A percentile compares a stretch with the other conserved stretches of the same genome.
Conservation (phyloP, 2,888 invertebrate species). For the Trachelus tabidus region DNA sequence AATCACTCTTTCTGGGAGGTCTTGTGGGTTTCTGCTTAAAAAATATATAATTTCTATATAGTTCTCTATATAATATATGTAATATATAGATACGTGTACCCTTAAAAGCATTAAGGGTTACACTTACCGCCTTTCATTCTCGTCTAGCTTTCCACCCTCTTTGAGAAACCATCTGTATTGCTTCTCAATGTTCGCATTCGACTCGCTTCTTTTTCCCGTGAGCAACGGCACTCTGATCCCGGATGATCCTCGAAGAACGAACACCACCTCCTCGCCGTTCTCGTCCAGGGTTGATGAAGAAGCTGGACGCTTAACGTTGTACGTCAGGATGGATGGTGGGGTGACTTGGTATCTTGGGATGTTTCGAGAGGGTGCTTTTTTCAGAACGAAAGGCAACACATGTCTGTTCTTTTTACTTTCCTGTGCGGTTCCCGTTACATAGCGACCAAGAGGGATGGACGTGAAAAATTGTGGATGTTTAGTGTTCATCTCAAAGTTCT, state of each 20-base stretch:
- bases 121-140: neutral
- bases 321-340: neutral
- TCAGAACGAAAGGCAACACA: neutral
- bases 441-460: neutral
- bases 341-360: neutral
- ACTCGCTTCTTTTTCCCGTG: constrained; percentile 26
- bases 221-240: neutral
- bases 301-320: neutral
- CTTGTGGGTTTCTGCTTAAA: neutral
- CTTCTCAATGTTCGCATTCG: constrained; percentile 26
- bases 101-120: neutral
- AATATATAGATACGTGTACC: neutral
- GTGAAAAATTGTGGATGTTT: neutral
- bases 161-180: constrained; percentile 36
- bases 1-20: neutral
- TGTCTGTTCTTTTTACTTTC: neutral
- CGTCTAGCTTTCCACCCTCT: constrained; percentile 2
- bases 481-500: neutral
- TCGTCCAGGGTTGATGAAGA: neutral
- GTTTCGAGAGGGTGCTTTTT: neutral
- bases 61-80: neutral
- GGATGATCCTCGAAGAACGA: neutral
- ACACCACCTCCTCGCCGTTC: neutral
- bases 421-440: neutral
- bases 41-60: neutral